These are phyloP conservation scores for Tragopan temminckii DNA, from an alignment of 2,797 vertebrate genomes.

Conservation along the genomic window DNA sequence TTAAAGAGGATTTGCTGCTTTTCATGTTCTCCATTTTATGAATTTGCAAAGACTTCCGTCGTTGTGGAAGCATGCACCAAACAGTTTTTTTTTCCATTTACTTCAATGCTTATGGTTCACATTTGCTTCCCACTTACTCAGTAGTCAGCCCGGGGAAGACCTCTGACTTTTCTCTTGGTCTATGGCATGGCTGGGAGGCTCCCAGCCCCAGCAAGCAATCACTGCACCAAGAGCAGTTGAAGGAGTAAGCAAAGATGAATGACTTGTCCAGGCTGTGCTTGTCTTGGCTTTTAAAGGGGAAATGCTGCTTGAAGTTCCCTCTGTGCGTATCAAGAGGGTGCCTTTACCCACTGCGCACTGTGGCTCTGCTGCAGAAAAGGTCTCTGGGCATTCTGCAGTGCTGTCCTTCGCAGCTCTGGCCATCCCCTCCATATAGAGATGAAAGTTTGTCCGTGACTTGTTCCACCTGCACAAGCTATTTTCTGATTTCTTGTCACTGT, in stretches of 20 bases:
- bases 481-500: neutral
- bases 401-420: neutral
- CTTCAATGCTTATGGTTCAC: neutral
- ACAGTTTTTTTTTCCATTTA: neutral
- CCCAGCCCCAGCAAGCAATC: neutral
- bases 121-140: neutral
- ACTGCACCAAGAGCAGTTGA: neutral
- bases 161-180: neutral
- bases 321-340: neutral
- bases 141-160: neutral
- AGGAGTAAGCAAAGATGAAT: neutral
- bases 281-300: neutral
- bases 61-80: neutral
- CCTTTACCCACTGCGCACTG: neutral
- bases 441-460: neutral
- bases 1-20: neutral
- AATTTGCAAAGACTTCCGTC: neutral
- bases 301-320: neutral
- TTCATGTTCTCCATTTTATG: neutral
- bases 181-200: neutral
- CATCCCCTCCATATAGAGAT: neutral
- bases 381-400: neutral
- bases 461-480: conserved; percentile 4
- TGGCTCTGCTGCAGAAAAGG: neutral
- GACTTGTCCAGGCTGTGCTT: neutral